Percentiles rank a stretch among this genome's conserved stretches.
Evolutionary conservation across 2,797 vertebrate genomes (phyloP).

Genomic region (Micropoecilia bifurca): DNA sequence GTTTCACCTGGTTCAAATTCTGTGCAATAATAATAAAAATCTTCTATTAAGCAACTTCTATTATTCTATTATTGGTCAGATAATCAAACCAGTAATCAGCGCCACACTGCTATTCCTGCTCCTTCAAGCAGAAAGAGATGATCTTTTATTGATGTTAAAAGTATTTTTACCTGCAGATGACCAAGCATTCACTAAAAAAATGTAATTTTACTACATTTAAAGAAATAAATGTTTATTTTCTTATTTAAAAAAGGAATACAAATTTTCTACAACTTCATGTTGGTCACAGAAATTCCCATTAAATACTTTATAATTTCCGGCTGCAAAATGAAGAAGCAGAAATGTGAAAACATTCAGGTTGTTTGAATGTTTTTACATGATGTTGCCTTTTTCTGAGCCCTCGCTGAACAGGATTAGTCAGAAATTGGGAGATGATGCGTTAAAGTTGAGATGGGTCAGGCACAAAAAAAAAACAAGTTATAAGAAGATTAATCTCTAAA

Average conservation of each 20-base stretch:
- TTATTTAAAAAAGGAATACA: neutral
- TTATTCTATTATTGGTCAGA: no score
- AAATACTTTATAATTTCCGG: neutral
- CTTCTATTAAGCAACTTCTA: no score
- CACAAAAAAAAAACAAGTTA: slow-evolving; percentile 53
- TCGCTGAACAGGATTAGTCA: neutral
- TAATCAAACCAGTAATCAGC: no score
- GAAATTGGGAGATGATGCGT: slow-evolving; percentile 17
- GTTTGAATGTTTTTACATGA: neutral
- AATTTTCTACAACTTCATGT: neutral
- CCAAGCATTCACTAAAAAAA: no score
- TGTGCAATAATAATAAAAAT: no score
- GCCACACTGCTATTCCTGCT: no score
- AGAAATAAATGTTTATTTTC: no score
- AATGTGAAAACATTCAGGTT: neutral
- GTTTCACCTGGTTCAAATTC: no score
- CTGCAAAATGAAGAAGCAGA: neutral
- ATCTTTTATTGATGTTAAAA: no score
- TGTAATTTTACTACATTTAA: no score
- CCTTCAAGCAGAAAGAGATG: no score
- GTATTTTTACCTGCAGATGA: no score
- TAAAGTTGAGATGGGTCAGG: slow-evolving; percentile 65
- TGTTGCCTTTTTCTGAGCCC: neutral
- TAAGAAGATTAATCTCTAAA: slow-evolving; percentile 37
- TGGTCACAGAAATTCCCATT: neutral